Base-by-base conservation (phyloP, 1,140 invertebrate genomes). In the Diprion similis region DNA sequence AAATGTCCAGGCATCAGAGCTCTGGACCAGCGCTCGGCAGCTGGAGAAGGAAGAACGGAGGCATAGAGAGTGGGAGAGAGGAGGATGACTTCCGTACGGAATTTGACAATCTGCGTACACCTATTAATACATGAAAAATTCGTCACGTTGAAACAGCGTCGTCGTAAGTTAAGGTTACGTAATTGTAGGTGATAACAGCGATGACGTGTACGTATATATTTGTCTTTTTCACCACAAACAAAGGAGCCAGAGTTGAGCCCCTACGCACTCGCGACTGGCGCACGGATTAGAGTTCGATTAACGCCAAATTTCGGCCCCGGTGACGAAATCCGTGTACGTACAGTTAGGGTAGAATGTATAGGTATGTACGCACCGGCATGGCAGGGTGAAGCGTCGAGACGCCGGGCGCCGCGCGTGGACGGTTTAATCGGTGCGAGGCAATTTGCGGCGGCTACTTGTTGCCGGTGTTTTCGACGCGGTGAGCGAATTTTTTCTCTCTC, bases 351-450 rank as follows among this genome's bases (percentile, higher is more conserved):
- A 37, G 6, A 37, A 37, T 59, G 51, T 17, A 59, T 59, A 59
- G 51, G 51, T 59, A 59, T 17, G 11, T 6, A 59, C 24, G 24
- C 24, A 37, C 51, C 51, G 51, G 51, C 1, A 15, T 10, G 15
- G 15, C 51, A 59, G 51, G 51, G 11, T 59, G 51, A 59, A 59
- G 51, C 51, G 51, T 59, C 51, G 51, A 59, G 51, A 59, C 51
- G 51, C 51, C 51, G 51, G 51, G 51, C 24, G 51, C 51, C 51
- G 51, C 51, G 51, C 24, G 24, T 17, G 51, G 51, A 59, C 51
- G 51, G 51, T 59, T 59, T 59, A 13, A 59, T 59, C 51, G 51
- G 51, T 59, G n/a, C 51, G 51, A 59, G 51, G 51, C 51, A 59
- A 59, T 59, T 59, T 59, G 51, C 8, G 51, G 51, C 51, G 51